Evolutionary conservation across 2,888 invertebrate genomes (phyloP).

Genomic region (Phengaris alcon): DNA sequence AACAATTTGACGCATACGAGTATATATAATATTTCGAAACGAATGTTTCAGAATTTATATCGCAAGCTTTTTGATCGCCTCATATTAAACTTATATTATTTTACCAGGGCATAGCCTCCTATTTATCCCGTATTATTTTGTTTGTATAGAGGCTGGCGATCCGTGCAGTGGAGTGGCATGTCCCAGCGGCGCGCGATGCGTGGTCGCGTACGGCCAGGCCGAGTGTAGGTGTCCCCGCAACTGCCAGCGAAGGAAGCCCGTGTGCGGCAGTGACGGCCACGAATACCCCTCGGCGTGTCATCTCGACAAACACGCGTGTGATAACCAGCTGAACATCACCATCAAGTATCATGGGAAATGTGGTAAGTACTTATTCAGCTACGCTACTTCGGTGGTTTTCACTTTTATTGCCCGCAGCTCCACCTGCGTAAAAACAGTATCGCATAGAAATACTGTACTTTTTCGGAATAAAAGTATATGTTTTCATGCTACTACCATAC

Average conservation of each 20-base stretch:
- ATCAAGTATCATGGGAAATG: slow-evolving; percentile 92
- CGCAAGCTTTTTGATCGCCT: no score
- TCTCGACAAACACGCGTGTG: slow-evolving; percentile 89
- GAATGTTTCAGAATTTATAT: no score
- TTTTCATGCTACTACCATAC: no score
- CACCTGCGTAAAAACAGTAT: no score
- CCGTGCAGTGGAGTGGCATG: slow-evolving; percentile 85
- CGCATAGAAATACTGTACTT: no score
- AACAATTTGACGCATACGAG: no score
- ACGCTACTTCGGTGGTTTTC: no score
- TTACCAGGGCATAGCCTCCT: neutral
- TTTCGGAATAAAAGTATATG: no score
- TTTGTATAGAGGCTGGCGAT: slow-evolving; percentile 80
- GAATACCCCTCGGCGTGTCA: slow-evolving; percentile 93
- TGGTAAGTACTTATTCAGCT: slow-evolving; percentile 79
- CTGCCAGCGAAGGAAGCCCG: slow-evolving; percentile 86
- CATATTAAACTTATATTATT: no score
- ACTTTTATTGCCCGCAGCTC: no score
- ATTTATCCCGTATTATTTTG: neutral
- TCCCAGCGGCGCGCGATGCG: slow-evolving; percentile 84
- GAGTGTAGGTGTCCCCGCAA: slow-evolving; percentile 80
- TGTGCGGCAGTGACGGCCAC: slow-evolving; percentile 92
- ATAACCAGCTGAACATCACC: slow-evolving; percentile 85
- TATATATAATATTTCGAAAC: no score
- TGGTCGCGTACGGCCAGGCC: slow-evolving; percentile 82